These are phyloP conservation scores for Slavum lentiscoides DNA, from an alignment of 2,888 invertebrate species.

Conservation along the genomic window DNA sequence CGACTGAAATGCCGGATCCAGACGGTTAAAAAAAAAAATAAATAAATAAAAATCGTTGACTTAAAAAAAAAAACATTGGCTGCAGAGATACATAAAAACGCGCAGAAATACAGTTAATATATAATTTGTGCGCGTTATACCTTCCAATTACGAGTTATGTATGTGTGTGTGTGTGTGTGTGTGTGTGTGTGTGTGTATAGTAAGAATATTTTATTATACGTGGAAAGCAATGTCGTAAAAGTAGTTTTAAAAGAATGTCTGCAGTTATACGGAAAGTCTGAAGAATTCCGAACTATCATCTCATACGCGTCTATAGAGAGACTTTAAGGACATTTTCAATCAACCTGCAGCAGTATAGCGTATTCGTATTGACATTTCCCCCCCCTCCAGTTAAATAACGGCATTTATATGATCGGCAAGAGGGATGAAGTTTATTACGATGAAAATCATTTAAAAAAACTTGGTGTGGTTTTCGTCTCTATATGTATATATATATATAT, in stretches of 20 bases:
- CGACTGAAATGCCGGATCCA: neutral
- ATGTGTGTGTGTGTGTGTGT: too few relatives aligned
- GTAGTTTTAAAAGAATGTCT: slow-evolving; percentile 13
- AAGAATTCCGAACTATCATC: too few relatives aligned
- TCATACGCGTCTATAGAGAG: neutral
- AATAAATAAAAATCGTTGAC: neutral
- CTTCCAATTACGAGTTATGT: neutral
- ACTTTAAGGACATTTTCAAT: neutral
- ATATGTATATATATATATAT: too few relatives aligned
- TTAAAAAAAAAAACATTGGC: neutral
- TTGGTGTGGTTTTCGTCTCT: too few relatives aligned
- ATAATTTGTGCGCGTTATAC: neutral
- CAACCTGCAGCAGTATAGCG: neutral
- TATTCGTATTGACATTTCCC: too few relatives aligned
- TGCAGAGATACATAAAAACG: neutral
- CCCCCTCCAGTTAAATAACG: too few relatives aligned
- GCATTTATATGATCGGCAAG: too few relatives aligned
- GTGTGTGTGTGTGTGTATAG: neutral
- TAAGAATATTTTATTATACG: neutral
- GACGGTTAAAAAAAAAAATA: neutral
- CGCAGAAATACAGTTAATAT: neutral
- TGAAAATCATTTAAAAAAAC: too few relatives aligned
- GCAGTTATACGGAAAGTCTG: neutral
- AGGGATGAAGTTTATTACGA: too few relatives aligned
- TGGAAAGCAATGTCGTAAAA: neutral